phyloP scores from a whole-genome alignment of 2,888 invertebrate genomes.

The Tipula vernalis region DNA sequence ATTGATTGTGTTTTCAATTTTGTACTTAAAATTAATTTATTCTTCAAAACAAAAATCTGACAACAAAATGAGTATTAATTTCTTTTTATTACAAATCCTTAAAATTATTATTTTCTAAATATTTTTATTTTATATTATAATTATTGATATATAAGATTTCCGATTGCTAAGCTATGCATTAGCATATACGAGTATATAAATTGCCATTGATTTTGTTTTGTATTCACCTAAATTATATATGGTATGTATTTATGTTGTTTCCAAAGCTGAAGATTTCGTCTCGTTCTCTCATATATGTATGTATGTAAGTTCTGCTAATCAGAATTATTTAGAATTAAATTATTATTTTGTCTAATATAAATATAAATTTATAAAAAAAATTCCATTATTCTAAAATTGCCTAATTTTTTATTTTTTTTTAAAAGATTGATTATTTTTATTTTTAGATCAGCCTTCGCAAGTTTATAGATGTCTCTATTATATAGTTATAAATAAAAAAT shows the following conservation, averaged over 20 bases:
- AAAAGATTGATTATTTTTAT: not conserved
- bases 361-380: conserved; percentile 1
- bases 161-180: not conserved
- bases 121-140: not conserved
- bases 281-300: not conserved
- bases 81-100: not conserved
- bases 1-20: not conserved
- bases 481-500: not conserved
- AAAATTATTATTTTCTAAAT: not conserved
- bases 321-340: not conserved
- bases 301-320: not conserved
- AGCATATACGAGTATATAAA: not conserved
- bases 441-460: not conserved
- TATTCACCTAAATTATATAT: not conserved
- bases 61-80: not conserved
- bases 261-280: not conserved
- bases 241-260: not conserved
- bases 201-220: not conserved
- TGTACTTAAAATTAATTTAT: not conserved
- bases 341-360: not conserved
- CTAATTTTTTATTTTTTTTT: not conserved
- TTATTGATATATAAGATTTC: not conserved
- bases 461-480: not conserved
- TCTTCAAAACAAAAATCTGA: not conserved
- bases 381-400: not conserved